These are phyloP conservation scores for Pelodytes ibericus DNA, from an alignment of 2,797 vertebrate genomes.

Conservation along the genomic window DNA sequence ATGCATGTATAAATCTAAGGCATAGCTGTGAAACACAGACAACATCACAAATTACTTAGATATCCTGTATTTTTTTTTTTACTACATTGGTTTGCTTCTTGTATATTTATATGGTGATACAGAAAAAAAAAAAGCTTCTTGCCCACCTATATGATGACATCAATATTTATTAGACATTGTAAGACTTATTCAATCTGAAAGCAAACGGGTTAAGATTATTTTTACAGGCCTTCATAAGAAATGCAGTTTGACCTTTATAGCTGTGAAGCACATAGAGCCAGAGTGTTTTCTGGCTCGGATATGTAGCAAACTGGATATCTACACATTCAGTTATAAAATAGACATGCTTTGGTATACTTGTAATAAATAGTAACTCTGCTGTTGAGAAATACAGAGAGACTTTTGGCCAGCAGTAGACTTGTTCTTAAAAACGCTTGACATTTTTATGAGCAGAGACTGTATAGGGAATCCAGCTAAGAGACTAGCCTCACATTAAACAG, in stretches of 20 bases:
- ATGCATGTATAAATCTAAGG: conserved; percentile 6
- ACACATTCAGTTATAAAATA: conserved; percentile 50
- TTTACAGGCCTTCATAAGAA: conserved; percentile 43
- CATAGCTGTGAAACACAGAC: background rate
- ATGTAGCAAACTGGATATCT: conserved; percentile 49
- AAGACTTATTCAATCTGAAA: conserved; percentile 22
- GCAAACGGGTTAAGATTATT: conserved; percentile 47
- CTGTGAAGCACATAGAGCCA: conserved; percentile 50
- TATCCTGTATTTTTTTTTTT: background rate
- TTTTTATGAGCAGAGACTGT: conserved; percentile 65
- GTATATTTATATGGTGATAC: background rate
- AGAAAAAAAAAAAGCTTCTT: conserved; percentile 3
- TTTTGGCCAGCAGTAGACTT: conserved; percentile 60
- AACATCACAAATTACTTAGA: background rate
- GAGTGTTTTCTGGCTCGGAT: conserved; percentile 46
- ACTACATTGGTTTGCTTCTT: conserved; percentile 4
- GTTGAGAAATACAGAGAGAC: conserved; percentile 58
- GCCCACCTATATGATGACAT: conserved; percentile 27
- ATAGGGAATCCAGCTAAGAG: conserved; percentile 61
- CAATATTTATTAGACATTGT: conserved; percentile 24
- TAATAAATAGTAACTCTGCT: conserved; percentile 60
- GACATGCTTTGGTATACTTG: conserved; percentile 45
- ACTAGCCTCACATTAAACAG: conserved; percentile 66
- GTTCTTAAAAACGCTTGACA: conserved; percentile 62
- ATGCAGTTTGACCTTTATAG: conserved; percentile 42